Conservation (phyloP, 2,888 invertebrate genomes). For the Platerodrilus igneus region DNA sequence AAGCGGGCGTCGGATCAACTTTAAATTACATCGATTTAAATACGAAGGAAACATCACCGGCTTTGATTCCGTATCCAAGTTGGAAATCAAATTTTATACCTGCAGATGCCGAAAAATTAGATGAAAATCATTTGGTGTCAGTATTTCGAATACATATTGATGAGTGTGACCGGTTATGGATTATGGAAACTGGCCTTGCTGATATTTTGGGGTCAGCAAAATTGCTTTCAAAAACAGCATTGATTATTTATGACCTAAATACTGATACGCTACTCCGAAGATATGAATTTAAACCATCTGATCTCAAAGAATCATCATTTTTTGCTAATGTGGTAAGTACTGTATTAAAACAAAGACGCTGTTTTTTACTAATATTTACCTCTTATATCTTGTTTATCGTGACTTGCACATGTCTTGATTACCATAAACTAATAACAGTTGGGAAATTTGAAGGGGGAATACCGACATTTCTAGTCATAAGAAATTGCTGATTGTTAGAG, state of each 20-base stretch:
- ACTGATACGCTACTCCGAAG: slow-evolving; percentile 67
- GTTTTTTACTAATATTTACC: no score
- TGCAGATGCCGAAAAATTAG: slow-evolving; percentile 45
- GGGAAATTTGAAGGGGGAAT: no score
- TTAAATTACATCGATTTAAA: slow-evolving; percentile 61
- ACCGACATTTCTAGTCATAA: no score
- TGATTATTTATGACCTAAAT: slow-evolving; percentile 70
- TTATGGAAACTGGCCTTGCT: slow-evolving; percentile 73
- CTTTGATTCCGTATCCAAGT: slow-evolving; percentile 70
- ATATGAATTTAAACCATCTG: slow-evolving; percentile 62
- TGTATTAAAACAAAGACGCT: no score
- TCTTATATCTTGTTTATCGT: no score
- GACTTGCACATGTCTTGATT: no score
- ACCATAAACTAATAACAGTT: no score
- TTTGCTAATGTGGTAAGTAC: slow-evolving; percentile 74
- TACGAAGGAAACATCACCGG: slow-evolving; percentile 61
- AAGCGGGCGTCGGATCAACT: slow-evolving; percentile 64
- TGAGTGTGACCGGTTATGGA: slow-evolving; percentile 76
- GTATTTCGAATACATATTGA: slow-evolving; percentile 71
- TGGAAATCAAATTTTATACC: slow-evolving; percentile 75
- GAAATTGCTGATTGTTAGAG: no score
- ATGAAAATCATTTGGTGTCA: slow-evolving; percentile 61
- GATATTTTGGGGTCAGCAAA: slow-evolving; percentile 66
- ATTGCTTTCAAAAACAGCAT: slow-evolving; percentile 59
- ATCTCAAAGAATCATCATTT: slow-evolving; percentile 70